These are phyloP conservation scores for Cheirogaleus medius DNA, from an alignment of 2,113 vertebrate genomes.

Conservation along the genomic window DNA sequence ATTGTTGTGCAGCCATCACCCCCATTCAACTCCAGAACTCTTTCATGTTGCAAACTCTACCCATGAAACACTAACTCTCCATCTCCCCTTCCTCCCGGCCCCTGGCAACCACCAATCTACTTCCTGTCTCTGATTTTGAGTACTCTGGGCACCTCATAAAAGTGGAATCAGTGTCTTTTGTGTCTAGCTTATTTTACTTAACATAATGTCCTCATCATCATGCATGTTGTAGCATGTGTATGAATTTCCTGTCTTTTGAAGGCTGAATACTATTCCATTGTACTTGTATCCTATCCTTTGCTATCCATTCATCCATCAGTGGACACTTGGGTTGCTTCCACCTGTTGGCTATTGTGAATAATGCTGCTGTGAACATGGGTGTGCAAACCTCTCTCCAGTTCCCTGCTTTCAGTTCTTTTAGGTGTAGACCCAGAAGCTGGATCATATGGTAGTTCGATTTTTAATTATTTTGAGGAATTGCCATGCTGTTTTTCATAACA, in stretches of 20 bases:
- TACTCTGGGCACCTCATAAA: neutral
- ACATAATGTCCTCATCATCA: neutral
- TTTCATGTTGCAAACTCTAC: neutral
- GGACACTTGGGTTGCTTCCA: neutral
- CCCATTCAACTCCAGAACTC: neutral
- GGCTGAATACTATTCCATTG: neutral
- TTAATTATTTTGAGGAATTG: too few relatives aligned
- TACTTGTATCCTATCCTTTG: accelerated
- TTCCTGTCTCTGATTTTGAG: neutral
- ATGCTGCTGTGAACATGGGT: neutral
- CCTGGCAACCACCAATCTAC: neutral
- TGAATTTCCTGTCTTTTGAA: neutral
- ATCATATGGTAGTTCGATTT: too few relatives aligned
- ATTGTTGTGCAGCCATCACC: neutral
- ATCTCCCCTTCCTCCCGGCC: neutral
- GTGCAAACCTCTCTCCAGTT: too few relatives aligned
- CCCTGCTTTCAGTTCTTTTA: too few relatives aligned
- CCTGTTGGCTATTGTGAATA: neutral
- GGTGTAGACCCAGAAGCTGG: too few relatives aligned
- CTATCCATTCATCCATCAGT: neutral
- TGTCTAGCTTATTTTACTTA: neutral
- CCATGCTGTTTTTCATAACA: too few relatives aligned
- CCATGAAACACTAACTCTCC: neutral
- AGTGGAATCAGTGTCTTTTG: neutral
- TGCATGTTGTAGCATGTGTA: neutral